Evolutionary conservation across 1,140 invertebrate genomes (phyloP), one percentile per base, ranked within the genome.

Genomic region (Aphis craccivora): DNA sequence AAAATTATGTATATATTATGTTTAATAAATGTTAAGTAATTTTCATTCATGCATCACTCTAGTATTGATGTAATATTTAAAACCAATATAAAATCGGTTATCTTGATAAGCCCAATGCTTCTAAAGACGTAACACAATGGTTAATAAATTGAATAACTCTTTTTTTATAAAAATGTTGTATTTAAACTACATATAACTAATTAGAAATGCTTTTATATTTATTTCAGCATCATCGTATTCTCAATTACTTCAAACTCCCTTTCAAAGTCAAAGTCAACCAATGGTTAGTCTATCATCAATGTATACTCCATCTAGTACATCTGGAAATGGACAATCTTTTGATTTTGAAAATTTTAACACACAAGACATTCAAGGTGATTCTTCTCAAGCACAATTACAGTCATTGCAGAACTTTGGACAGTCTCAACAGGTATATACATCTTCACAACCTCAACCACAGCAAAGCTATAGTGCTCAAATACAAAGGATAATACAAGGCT

Each of bases 231-330:
- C 91, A 45, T 81, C 23, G 8, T 67, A 20, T 45, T 14, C 60
- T 30, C 91, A 91, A 48, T 48, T 37, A 35, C 48, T 91, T 35
- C 90, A 84, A 84, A 84, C 53, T 84, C 76, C 48, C 1, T 35
- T 51, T 83, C 91, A 92, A 92, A 40, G 67, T 83, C 91, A 92
- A 92, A 40, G 67, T n/a, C 91, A 84, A 92, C 14, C 43, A 6
- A 35, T 25, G 0, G 43, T 7, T 91, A 76, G 90, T 23, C 35
- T 76, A 43, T 40, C 90, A 51, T 84, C 90, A 91, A 20, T 40
- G 11, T 30, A 35, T 35, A 55, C 35, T 91, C 90, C 90, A 22
- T 35, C 90, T 23, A 92, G n/a, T 48, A 92, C 76, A 92, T 0
- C 45, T 37, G 37, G n/a, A 35, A 51, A 92, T 37, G 45, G 45